A percentile compares a stretch with the other conserved stretches of the same genome.
These are phyloP conservation scores for Parapsyche elsis DNA, from an alignment of 1,140 invertebrate species.

Conservation along the genomic window DNA sequence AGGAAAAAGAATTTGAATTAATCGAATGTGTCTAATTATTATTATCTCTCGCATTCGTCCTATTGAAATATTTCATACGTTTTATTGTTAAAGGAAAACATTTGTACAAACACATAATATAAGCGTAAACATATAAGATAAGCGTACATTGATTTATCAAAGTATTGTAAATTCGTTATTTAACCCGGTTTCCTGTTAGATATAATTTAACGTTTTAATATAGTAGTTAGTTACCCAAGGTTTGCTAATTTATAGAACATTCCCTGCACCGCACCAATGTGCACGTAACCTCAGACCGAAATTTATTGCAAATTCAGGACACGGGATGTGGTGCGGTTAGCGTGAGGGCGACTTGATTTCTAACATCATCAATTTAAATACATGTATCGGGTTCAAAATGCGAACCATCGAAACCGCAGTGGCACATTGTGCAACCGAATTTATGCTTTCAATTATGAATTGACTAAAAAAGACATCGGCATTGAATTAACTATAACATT, in stretches of 20 bases:
- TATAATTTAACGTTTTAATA: slow-evolving; percentile 20
- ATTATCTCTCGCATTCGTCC: not conserved
- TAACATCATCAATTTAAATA: slow-evolving; percentile 49
- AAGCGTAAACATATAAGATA: no score
- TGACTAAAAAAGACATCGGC: no score
- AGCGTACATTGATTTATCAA: no score
- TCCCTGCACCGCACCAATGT: slow-evolving; percentile 33
- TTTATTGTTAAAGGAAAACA: no score
- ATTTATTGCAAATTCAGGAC: slow-evolving; percentile 53
- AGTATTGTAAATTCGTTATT: not conserved
- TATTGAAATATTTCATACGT: no score
- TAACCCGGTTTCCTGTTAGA: not conserved
- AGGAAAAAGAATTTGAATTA: no score
- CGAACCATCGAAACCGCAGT: not conserved
- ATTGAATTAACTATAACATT: no score
- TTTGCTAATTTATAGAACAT: slow-evolving; percentile 38
- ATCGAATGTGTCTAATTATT: not conserved
- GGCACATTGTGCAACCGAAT: not conserved
- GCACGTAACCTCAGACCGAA: slow-evolving; percentile 49
- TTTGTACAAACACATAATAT: no score
- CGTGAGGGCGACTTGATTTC: slow-evolving; percentile 51
- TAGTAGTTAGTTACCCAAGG: slow-evolving; percentile 20
- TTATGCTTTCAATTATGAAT: no score
- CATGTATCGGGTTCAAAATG: slow-evolving; percentile 2
- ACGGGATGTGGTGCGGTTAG: slow-evolving; percentile 49